Base-by-base conservation (phyloP, 2,888 invertebrate species). In the Argynnis bischoffii region DNA sequence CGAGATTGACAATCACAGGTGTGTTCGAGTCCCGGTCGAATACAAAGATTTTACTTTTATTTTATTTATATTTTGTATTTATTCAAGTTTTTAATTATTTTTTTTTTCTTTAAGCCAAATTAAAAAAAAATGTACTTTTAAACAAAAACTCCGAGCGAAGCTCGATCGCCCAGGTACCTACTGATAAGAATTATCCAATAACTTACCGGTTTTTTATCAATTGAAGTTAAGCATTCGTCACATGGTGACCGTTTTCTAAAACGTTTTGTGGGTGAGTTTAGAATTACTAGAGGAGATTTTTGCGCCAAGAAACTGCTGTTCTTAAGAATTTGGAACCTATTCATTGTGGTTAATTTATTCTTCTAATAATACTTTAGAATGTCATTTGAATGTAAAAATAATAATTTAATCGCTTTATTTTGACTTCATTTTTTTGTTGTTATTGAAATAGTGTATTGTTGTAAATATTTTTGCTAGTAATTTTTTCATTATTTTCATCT, bases 161-260 rank as follows among this genome's bases (percentile, higher is more conserved):
- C n/a, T n/a, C n/a, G n/a, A n/a, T n/a, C n/a, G n/a, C n/a, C n/a
- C n/a, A n/a, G n/a, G n/a, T n/a, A n/a, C n/a, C n/a, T n/a, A n/a
- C n/a, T n/a, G n/a, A n/a, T n/a, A n/a, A n/a, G n/a, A 8, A 8
- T 8, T 26, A 53, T 6, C 13, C 2, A 47, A 51, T 15, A 26
- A 46, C 50, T 71, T 73, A 89, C 89, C 71, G 87, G 84, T 77
- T 70, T 85, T 64, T 78, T 81, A 3, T 82, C 80, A 0, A 74
- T 73, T 14, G 79, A 72, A 5, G 21, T 67, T 18, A 75, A 61
- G 63, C 79, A 79, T 2, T 72, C 68, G 60, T 85, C 80, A 68
- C 87, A 87, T 3, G 78, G 70, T 4, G 83, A 85, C 6, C 76
- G 77, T 64, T 72, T 81, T 60, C 80, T 72, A 64, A 76, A 79